Conservation (phyloP, 2,797 vertebrate species). For the Lagorchestes hirsutus region DNA sequence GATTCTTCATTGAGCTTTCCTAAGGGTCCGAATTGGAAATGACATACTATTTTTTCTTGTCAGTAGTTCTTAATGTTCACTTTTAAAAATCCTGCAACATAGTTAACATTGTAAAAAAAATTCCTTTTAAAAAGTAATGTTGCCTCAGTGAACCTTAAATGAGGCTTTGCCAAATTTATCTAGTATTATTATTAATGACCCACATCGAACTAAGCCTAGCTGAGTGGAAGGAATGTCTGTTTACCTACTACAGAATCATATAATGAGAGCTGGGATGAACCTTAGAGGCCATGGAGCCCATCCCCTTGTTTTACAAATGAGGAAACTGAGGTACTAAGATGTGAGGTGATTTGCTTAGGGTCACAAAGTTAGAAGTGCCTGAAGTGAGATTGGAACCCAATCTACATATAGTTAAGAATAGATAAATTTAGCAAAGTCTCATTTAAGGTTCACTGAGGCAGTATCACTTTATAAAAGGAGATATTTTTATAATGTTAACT, state of each 20-base stretch:
- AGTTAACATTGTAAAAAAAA: background rate
- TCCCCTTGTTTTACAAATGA: background rate
- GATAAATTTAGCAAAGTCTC: background rate
- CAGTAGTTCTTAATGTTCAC: background rate
- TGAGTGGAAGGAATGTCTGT: background rate
- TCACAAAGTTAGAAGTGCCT: background rate
- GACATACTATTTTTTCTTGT: background rate
- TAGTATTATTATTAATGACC: background rate
- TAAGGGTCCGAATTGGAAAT: slow-evolving; percentile 5
- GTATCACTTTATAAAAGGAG: background rate
- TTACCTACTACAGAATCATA: background rate
- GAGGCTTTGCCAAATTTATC: background rate
- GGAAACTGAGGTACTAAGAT: background rate
- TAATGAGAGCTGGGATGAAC: background rate
- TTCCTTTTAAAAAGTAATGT: background rate
- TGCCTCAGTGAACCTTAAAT: background rate
- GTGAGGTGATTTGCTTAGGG: background rate
- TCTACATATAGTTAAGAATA: background rate
- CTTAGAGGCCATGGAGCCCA: background rate
- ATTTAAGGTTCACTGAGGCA: background rate
- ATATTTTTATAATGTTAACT: background rate
- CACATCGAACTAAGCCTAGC: background rate
- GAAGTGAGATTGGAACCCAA: background rate
- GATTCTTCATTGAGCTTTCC: background rate
- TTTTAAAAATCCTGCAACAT: background rate